These are phyloP conservation scores for Xiphophorus maculatus DNA, from an alignment of 2,113 vertebrate species.

Conservation along the genomic window DNA sequence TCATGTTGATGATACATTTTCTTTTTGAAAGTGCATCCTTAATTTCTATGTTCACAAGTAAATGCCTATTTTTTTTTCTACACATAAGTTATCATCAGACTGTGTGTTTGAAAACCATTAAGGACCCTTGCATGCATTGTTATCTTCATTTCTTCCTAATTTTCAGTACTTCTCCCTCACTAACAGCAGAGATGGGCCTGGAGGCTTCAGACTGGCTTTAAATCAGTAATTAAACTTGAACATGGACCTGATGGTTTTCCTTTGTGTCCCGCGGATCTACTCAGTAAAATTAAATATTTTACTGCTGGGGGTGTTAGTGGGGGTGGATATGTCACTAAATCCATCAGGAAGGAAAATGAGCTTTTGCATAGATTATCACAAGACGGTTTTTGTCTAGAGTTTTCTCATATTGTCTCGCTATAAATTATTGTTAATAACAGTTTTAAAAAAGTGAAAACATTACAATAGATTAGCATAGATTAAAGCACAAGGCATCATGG, in stretches of 20 bases:
- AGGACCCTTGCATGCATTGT: not conserved
- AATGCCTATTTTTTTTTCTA: conserved; percentile 14
- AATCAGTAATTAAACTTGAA: conserved; percentile 98
- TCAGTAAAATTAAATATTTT: conserved; percentile 90
- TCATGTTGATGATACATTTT: conserved; percentile 2
- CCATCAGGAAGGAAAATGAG: conserved; percentile 85
- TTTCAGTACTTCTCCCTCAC: conserved; percentile 22
- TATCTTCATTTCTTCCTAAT: conserved; percentile 8
- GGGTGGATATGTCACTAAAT: conserved; percentile 91
- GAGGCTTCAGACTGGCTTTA: conserved; percentile 87
- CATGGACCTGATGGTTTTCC: conserved; percentile 88
- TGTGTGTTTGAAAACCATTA: not conserved
- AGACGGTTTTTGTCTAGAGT: conserved; percentile 69
- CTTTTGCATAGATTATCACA: conserved; percentile 87
- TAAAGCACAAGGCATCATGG: conserved; percentile 79
- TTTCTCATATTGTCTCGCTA: conserved; percentile 81
- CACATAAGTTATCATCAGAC: not conserved
- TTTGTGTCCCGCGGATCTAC: conserved; percentile 86
- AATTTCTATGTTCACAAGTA: not conserved
- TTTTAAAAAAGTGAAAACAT: conserved; percentile 88
- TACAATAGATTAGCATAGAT: conserved; percentile 89
- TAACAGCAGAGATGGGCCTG: conserved; percentile 83
- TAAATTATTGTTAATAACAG: conserved; percentile 91
- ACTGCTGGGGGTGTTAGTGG: conserved; percentile 86
- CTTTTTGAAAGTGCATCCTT: conserved; percentile 6